phyloP scores from a whole-genome alignment of 2,113 vertebrate species.

The Erinaceus europaeus region DNA sequence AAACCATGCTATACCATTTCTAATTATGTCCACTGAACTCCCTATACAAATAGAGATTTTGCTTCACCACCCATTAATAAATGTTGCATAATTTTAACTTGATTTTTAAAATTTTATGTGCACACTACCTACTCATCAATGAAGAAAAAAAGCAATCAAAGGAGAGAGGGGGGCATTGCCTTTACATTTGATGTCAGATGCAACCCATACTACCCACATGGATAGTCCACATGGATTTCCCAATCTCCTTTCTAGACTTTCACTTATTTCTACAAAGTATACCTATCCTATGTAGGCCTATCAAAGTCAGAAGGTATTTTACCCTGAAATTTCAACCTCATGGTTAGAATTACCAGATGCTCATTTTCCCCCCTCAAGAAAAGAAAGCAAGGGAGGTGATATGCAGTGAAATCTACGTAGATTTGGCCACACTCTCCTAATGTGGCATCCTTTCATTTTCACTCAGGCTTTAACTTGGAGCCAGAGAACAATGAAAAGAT shows the following conservation, averaged over 20 bases:
- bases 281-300: not conserved
- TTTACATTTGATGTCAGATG: not conserved
- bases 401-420: not conserved
- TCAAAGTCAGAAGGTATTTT: not conserved
- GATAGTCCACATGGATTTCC: not conserved
- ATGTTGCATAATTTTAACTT: not conserved
- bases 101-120: not conserved
- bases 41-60: not conserved
- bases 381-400: not conserved
- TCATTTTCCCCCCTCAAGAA: not conserved
- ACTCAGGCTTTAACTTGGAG: not conserved
- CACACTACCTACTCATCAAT: not conserved
- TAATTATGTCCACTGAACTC: not conserved
- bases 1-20: not conserved
- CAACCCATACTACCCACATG: not conserved
- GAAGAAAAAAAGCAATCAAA: not conserved
- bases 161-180: not conserved
- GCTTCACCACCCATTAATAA: not conserved
- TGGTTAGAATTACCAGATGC: not conserved
- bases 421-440: accelerated
- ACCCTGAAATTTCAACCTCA: not conserved
- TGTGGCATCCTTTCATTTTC: not conserved
- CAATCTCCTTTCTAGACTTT: not conserved
- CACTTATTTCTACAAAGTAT: not conserved
- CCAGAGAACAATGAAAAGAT: constrained; percentile 31